Evolutionary conservation across 2,797 vertebrate species (phyloP).

Genomic region (Microtus agrestis): DNA sequence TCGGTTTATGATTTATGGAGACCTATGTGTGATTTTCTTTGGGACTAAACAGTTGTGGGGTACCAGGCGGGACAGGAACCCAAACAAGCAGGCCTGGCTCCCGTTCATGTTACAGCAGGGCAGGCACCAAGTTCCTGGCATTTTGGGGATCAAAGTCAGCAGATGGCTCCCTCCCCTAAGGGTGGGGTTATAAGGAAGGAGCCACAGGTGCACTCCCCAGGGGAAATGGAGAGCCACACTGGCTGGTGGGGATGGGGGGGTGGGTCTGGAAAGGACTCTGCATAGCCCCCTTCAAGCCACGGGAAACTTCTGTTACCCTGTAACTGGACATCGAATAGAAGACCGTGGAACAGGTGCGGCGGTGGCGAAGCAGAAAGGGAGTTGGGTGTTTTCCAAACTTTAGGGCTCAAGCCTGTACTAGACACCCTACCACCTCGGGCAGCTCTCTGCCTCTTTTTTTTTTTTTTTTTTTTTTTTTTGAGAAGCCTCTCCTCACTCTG

Average conservation of each 20-base stretch:
- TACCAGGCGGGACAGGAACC: too few relatives aligned
- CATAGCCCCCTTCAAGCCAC: background rate
- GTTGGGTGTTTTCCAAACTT: background rate
- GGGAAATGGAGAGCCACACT: background rate
- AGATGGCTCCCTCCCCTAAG: too few relatives aligned
- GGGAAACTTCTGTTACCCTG: constrained; percentile 41
- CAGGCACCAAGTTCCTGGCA: background rate
- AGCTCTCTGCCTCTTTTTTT: background rate
- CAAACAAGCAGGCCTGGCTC: too few relatives aligned
- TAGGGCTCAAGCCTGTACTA: background rate
- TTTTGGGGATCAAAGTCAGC: rapidly evolving
- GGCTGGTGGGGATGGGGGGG: background rate
- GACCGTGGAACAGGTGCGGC: background rate
- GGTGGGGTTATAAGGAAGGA: background rate
- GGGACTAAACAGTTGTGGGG: too few relatives aligned
- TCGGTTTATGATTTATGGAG: too few relatives aligned
- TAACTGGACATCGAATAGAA: background rate
- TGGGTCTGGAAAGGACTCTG: background rate
- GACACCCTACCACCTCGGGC: background rate
- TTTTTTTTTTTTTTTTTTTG: too few relatives aligned
- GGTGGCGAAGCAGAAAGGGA: background rate
- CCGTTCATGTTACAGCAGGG: background rate
- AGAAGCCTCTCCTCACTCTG: too few relatives aligned
- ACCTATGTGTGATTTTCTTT: too few relatives aligned
- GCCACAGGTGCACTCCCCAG: background rate